Percentiles rank a stretch among this genome's conserved stretches.
Evolutionary conservation across 2,113 vertebrate species (phyloP).

Genomic region (Podarcis raffonei): DNA sequence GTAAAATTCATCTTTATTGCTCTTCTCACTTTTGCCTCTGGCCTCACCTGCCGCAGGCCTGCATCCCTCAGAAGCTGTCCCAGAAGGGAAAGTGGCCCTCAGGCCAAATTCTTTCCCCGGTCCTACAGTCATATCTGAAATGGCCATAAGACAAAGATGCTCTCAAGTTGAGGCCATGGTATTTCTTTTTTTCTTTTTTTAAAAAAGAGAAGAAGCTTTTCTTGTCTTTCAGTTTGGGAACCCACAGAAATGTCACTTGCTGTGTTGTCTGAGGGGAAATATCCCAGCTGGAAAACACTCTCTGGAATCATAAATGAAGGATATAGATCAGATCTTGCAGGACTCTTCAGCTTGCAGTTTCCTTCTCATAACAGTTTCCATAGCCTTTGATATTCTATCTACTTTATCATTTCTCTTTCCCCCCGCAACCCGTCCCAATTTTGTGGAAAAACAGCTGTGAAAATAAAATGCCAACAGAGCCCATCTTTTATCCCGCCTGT

Average conservation of each 20-base stretch:
- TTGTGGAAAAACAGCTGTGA: conserved; percentile 67
- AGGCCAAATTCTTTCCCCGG: neutral
- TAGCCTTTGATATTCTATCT: conserved; percentile 69
- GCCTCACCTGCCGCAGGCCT: too few species aligned
- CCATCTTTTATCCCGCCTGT: conserved; percentile 49
- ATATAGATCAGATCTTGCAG: conserved; percentile 36
- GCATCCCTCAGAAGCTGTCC: too few species aligned
- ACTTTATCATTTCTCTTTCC: conserved; percentile 50
- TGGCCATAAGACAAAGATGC: neutral
- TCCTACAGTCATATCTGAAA: neutral
- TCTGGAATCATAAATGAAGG: conserved; percentile 24
- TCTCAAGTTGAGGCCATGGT: neutral
- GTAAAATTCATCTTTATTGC: too few species aligned
- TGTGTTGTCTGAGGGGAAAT: neutral
- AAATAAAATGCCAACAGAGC: conserved; percentile 58
- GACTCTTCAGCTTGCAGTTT: conserved; percentile 46
- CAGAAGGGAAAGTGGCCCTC: too few species aligned
- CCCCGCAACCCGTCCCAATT: conserved; percentile 1
- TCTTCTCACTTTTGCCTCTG: too few species aligned
- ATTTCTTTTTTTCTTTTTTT: neutral
- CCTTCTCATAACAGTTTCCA: conserved; percentile 63
- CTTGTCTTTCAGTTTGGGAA: conserved; percentile 12
- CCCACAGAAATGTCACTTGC: neutral
- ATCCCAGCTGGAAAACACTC: conserved; percentile 25
- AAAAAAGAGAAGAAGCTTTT: conserved; percentile 29